Evolutionary conservation across 2,797 vertebrate species (phyloP).

Genomic region (Thamnophis elegans): DNA sequence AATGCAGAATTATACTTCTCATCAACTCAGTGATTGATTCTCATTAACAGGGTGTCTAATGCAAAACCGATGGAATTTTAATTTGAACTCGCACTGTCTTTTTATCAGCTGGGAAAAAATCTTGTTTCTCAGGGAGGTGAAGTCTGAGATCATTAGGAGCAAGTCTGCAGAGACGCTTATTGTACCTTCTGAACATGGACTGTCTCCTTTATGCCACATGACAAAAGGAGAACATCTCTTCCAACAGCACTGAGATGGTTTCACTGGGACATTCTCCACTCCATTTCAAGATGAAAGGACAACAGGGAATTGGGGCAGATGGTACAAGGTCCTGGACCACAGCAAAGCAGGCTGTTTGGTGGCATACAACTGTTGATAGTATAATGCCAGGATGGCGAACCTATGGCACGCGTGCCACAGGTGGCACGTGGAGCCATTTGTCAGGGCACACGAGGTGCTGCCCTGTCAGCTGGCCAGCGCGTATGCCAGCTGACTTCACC

Average conservation of each 20-base stretch:
- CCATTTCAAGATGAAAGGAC: background rate
- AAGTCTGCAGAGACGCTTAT: background rate
- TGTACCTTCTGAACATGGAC: background rate
- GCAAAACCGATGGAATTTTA: background rate
- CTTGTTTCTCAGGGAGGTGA: background rate
- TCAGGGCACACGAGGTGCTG: no score
- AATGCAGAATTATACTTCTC: background rate
- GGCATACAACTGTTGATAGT: background rate
- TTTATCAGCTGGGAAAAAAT: background rate
- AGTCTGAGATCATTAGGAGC: background rate
- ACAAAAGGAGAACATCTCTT: background rate
- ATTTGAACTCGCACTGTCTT: background rate
- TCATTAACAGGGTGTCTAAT: background rate
- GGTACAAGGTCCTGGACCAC: background rate
- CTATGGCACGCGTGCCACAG: no score
- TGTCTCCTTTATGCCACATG: background rate
- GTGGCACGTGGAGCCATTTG: no score
- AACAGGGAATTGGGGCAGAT: background rate
- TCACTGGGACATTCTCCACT: background rate
- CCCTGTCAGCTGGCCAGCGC: no score
- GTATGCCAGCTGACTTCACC: no score
- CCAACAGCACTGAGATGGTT: background rate
- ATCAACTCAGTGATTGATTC: slow-evolving; percentile 12
- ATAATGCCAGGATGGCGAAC: background rate
- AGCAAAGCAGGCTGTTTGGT: background rate